Base-by-base conservation (phyloP, 2,113 vertebrate species). In the Naja naja region DNA sequence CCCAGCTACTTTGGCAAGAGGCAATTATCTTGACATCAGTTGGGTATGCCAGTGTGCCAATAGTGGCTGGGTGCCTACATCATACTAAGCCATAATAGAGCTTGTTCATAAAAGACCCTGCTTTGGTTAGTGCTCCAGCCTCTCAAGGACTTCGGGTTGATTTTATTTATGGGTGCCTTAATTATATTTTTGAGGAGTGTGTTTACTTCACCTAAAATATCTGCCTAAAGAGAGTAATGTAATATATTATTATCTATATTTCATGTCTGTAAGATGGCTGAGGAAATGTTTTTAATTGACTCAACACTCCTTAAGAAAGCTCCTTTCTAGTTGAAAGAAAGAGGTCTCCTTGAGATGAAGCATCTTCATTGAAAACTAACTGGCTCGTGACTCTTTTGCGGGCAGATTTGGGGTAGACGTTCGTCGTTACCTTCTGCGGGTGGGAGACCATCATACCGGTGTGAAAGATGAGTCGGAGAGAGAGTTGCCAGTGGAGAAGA, bases 401-500 rank as follows among this genome's bases (percentile, higher is more conserved):
- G 49, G 3, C 95, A 99, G 99, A 97, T 98, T 98, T 93, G 98
- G 98, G 58, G 95, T 95, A 18, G 98, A 99, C 4, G 97, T 98
- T 0, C 97, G 98, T 64, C 96, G 91, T 47, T 98, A 98, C 10
- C 93, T 97, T 92, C 96, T 99, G 86, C 98, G 98, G 0, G 97
- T 99, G 4, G 98, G 98, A 0, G 98, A 99, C 93, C 98, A 98
- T 94, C 98, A 99, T 95, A 98, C 98, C 0, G 98, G 96, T 0
- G 98, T 98, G 95, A 98, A 96, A 93, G 98, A 99, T 11, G 98
- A 97, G 4, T 98, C 98, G 23, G 98, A 97, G 94, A 97, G 97
- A 89, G 97, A 98, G 3, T 94, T 99, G 87, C 97, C 96, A 0
- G 97, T 98, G 5, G 98, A 99, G 93, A 95, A 87, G 86, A 97